Conservation (phyloP, 2,888 invertebrate species). For the Prionchulus punctatus region DNA sequence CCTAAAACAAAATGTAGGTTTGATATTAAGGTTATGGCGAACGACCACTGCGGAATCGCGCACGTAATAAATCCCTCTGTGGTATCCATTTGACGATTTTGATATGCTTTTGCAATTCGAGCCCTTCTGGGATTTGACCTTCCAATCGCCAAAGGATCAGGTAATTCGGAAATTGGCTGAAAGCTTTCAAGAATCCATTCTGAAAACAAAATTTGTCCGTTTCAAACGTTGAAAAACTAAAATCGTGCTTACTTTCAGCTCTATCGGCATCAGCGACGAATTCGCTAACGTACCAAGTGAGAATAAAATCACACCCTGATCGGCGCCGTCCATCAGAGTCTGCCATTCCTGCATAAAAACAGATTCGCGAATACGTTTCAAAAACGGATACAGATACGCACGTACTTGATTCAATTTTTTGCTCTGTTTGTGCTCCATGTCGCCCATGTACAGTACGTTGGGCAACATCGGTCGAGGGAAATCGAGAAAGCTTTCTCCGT, state of each 20-base stretch:
- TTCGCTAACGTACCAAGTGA: slow-evolving; percentile 37
- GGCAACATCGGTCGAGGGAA: slow-evolving; percentile 32
- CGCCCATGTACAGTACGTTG: slow-evolving; percentile 35
- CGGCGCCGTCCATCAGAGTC: slow-evolving; percentile 16
- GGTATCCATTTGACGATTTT: slow-evolving; percentile 30
- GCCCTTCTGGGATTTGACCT: slow-evolving; percentile 5
- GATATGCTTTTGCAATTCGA: slow-evolving; percentile 24
- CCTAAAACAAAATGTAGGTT: no score
- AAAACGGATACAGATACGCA: no score
- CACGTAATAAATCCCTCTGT: slow-evolving; percentile 34
- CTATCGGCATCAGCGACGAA: slow-evolving; percentile 27
- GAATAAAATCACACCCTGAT: slow-evolving; percentile 34
- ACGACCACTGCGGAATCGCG: no score
- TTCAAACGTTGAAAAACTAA: no score
- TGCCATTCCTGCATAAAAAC: slow-evolving; percentile 12
- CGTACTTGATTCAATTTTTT: no score
- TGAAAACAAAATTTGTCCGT: slow-evolving; percentile 18
- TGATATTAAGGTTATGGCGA: no score
- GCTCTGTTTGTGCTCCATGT: no score
- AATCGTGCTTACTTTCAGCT: not conserved
- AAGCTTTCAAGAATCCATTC: slow-evolving; percentile 26
- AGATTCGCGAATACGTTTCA: no score
- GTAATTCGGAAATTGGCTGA: slow-evolving; percentile 28
- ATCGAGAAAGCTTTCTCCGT: slow-evolving; percentile 35
- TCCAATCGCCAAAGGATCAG: slow-evolving; percentile 19